Evolutionary conservation across 2,113 vertebrate species (phyloP), one percentile per base, ranked within the genome.

Genomic region (Semicossyphus pulcher): DNA sequence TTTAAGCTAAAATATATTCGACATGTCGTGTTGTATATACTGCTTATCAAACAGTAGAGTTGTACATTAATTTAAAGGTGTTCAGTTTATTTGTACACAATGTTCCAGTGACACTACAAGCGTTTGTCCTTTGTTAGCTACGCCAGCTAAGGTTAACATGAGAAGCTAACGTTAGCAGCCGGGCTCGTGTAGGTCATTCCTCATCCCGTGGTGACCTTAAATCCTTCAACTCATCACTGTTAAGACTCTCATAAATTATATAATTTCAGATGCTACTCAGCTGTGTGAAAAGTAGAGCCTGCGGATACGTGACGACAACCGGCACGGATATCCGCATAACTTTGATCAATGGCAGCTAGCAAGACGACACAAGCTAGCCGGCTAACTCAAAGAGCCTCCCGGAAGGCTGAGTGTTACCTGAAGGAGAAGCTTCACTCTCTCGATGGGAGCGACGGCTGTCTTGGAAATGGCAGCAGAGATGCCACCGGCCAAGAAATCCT

Each of bases 381-480:
- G 80, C 72, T 86, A 86, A 49, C 48, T 14, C 1, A 0, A 21
- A 0, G 12, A 31, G 11, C 4, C 49, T 78, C 41, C 80, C 79
- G 77, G 66, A n/a, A 79, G 71, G 16, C 58, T n/a, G 36, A 21
- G n/a, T 15, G 23, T 82, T 89, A 94, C 93, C 93, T 94, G 93
- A 80, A 94, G 93, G 81, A 94, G 93, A 51, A 94, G 93, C 89
- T 98, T 97, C 67, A 97, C 96, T 75, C 95, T 93, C 89, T 97
- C 95, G 31, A 97, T 95, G 8, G 96, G 96, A 1, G 96, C 96
- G 37, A 97, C 95, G 0, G 96, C 91, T 3, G 96, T 97, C 86
- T 97, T 96, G 52, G 96, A 96, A 76, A 98, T 92, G 0, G 95
- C 95, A 0, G 96, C 96, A 1, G 95, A 95, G 66, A 96, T 91